phyloP scores from a whole-genome alignment of 2,888 invertebrate genomes.

The Eilema caniola region DNA sequence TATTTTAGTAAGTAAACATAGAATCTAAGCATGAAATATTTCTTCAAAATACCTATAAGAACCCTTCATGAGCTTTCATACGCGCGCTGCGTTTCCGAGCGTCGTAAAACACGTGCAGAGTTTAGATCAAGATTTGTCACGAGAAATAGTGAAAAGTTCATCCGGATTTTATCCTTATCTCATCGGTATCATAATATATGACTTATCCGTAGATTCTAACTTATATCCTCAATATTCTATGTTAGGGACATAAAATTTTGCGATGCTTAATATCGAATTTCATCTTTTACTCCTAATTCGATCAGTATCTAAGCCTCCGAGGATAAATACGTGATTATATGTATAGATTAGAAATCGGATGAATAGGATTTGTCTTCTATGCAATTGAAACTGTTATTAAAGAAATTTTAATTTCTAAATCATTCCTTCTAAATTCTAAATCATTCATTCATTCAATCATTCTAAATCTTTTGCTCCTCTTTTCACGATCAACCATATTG shows the following conservation, averaged over 20 bases:
- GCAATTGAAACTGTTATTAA: too few relatives aligned
- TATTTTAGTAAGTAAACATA: background rate
- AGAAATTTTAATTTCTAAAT: too few relatives aligned
- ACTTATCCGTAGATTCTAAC: conserved; percentile 1
- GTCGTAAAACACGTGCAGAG: background rate
- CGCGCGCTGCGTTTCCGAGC: background rate
- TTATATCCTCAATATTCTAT: background rate
- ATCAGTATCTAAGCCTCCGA: too few relatives aligned
- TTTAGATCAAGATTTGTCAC: background rate
- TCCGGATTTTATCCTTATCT: background rate
- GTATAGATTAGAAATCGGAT: too few relatives aligned
- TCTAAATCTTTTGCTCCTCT: too few relatives aligned
- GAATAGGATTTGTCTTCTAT: too few relatives aligned
- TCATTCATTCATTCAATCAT: too few relatives aligned
- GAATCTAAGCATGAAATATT: background rate
- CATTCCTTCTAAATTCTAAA: too few relatives aligned
- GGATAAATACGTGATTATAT: too few relatives aligned
- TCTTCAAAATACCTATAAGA: background rate
- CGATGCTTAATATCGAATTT: background rate
- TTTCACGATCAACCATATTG: too few relatives aligned
- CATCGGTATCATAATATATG: background rate
- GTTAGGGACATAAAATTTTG: background rate
- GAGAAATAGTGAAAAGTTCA: background rate
- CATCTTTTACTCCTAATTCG: background rate
- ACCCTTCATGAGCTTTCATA: background rate